phyloP scores from a whole-genome alignment of 2,888 invertebrate genomes.

The Artemia sinica region DNA sequence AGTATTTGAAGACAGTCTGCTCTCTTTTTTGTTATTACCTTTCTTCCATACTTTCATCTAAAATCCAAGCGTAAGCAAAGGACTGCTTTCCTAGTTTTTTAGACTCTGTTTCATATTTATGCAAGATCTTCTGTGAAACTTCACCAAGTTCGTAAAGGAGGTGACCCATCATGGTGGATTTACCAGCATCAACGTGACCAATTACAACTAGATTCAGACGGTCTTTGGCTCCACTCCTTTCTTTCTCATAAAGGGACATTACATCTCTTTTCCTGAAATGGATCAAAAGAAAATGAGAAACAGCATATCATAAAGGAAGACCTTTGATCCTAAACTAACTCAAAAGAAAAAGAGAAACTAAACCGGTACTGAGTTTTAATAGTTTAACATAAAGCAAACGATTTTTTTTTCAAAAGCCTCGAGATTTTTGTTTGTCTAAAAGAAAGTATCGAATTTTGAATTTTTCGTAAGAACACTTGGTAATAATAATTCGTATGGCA shows the following conservation, averaged over 20 bases:
- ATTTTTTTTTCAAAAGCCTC: too few relatives aligned
- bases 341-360: neutral
- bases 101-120: constrained; percentile 93
- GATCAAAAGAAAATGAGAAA: neutral
- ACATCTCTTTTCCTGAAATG: constrained; percentile 34
- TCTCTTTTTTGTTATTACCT: constrained; percentile 34
- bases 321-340: neutral
- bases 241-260: constrained; percentile 46
- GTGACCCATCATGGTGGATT: constrained; percentile 92
- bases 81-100: constrained; percentile 93
- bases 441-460: too few relatives aligned
- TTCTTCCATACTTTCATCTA: constrained; percentile 97
- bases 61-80: constrained; percentile 95
- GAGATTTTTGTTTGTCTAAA: too few relatives aligned
- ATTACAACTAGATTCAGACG: constrained; percentile 78
- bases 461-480: too few relatives aligned
- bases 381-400: too few relatives aligned
- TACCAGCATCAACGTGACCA: constrained; percentile 93
- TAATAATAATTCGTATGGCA: too few relatives aligned
- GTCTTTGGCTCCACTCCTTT: constrained; percentile 61
- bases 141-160: constrained; percentile 66
- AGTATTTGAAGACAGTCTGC: too few relatives aligned
- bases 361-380: neutral
- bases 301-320: neutral
- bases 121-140: constrained; percentile 70